phyloP scores from a whole-genome alignment of 2,113 vertebrate species.

The Epinephelus lanceolatus region DNA sequence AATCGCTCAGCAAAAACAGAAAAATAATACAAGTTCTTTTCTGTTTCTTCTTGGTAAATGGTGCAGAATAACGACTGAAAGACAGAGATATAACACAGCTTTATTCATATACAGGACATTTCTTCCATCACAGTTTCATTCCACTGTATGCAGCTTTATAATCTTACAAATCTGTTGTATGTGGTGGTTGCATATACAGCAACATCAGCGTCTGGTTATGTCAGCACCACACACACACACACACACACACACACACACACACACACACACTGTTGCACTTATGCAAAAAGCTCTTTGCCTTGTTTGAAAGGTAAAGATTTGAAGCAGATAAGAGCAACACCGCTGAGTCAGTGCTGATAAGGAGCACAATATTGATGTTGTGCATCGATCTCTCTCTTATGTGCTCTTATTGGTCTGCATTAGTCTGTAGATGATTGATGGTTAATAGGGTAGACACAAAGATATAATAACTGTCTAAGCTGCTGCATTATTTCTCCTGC shows the following conservation, averaged over 20 bases:
- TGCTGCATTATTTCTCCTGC: not conserved
- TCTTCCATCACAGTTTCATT: not conserved
- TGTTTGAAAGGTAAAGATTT: slow-evolving; percentile 10
- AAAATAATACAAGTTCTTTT: not conserved
- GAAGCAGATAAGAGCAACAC: not conserved
- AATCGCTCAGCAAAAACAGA: slow-evolving; percentile 1
- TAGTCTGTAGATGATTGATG: not conserved
- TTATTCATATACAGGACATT: not conserved
- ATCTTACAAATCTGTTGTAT: not conserved
- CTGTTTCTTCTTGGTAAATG: slow-evolving; percentile 9
- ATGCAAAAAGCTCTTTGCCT: not conserved
- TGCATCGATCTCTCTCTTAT: slow-evolving; percentile 9
- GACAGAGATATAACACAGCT: too few relatives aligned
- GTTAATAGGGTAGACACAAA: not conserved
- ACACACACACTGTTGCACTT: not conserved
- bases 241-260: not conserved
- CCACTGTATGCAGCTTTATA: not conserved
- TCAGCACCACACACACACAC: too few relatives aligned
- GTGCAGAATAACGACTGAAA: not conserved
- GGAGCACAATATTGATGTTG: slow-evolving; percentile 10
- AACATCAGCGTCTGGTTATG: not conserved
- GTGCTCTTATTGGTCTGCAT: not conserved
- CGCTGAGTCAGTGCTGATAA: slow-evolving; percentile 20
- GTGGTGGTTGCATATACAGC: not conserved
- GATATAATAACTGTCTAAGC: not conserved